phyloP scores from a whole-genome alignment of 1,140 invertebrate genomes.

The Charaxes varanes region DNA sequence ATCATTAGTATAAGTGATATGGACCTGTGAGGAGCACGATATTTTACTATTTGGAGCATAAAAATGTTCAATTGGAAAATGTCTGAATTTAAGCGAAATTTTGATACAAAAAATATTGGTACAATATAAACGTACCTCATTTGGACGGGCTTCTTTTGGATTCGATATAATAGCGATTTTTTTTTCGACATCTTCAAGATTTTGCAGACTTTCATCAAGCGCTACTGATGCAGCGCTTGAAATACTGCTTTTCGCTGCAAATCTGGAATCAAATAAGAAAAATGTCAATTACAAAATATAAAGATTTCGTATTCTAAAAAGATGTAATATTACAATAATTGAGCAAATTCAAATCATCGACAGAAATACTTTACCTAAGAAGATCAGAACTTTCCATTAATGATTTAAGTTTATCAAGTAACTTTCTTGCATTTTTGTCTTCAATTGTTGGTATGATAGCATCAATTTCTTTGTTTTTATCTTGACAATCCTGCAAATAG shows the following conservation, averaged over 20 bases:
- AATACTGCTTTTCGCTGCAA: constrained; percentile 39
- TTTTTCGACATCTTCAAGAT: constrained; percentile 31
- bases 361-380: constrained; percentile 37
- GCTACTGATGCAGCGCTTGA: constrained; percentile 30
- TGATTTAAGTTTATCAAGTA: constrained; percentile 18
- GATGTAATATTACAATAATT: too few relatives aligned
- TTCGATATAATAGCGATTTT: constrained; percentile 28
- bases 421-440: constrained; percentile 21
- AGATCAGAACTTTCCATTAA: constrained; percentile 32
- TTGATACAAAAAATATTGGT: too few relatives aligned
- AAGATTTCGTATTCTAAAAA: too few relatives aligned
- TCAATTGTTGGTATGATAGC: constrained; percentile 15
- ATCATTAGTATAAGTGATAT: too few relatives aligned
- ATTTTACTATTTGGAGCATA: too few relatives aligned
- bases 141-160: neutral
- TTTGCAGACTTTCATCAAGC: constrained; percentile 33
- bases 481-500: constrained; percentile 37
- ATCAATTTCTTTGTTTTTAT: constrained; percentile 22
- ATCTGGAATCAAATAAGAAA: constrained; percentile 20
- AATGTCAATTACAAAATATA: neutral
- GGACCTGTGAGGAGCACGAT: too few relatives aligned
- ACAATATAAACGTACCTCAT: too few relatives aligned
- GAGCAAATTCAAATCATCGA: too few relatives aligned
- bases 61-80: too few relatives aligned
- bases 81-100: too few relatives aligned